These are phyloP conservation scores for Peromyscus melanophrys DNA, from an alignment of 2,797 vertebrate genomes.

Conservation along the genomic window DNA sequence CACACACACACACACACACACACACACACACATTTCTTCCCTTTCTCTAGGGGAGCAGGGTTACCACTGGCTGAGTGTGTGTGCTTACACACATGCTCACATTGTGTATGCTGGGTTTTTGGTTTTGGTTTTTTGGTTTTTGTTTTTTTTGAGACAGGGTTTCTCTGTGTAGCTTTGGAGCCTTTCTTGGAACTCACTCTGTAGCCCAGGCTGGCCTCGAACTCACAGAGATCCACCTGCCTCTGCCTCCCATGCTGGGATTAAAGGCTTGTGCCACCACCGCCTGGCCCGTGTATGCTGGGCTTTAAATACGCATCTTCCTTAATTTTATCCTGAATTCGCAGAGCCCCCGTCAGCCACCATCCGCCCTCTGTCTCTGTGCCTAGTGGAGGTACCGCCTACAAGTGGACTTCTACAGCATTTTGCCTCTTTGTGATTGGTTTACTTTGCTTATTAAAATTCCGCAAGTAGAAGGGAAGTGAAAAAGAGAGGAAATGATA, in stretches of 20 bases:
- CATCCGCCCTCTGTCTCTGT: background rate
- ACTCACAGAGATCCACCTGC: no score
- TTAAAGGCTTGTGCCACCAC: no score
- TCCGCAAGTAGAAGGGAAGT: background rate
- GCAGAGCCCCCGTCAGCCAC: background rate
- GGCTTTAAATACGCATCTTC: slow-evolving; percentile 13
- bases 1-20: no score
- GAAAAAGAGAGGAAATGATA: background rate
- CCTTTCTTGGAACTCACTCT: no score
- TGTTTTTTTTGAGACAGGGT: no score
- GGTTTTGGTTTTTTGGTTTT: no score
- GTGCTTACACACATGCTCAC: accelerated
- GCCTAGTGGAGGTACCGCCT: background rate
- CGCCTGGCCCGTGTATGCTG: no score
- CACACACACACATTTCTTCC: background rate
- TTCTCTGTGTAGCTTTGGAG: no score
- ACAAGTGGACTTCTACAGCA: background rate
- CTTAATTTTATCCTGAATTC: slow-evolving; percentile 8
- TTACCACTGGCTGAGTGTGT: background rate
- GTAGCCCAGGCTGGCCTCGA: no score
- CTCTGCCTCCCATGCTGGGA: no score
- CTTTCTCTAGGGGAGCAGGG: background rate
- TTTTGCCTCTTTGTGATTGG: background rate
- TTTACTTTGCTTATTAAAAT: background rate
- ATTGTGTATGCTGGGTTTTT: no score